Evolutionary conservation across 1,140 invertebrate species (phyloP).

Genomic region (Heliconius nattereri): DNA sequence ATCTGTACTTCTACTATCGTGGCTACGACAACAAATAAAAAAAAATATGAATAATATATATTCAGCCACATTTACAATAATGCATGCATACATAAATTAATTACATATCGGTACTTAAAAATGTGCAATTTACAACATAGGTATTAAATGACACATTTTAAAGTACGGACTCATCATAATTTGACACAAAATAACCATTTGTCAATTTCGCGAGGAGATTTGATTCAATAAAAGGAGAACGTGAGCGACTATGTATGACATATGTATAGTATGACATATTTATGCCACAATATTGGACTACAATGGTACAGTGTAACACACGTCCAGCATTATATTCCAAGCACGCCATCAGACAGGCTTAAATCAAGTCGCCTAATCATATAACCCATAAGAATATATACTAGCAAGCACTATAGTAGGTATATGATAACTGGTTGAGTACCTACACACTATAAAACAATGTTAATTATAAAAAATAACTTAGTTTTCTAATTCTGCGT

Average conservation of each 20-base stretch:
- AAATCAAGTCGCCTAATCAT: neutral
- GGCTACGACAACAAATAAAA: slow-evolving; percentile 38
- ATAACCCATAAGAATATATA: neutral
- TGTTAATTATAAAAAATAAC: neutral
- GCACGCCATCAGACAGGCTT: slow-evolving; percentile 39
- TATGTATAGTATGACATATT: neutral
- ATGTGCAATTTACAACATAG: no score
- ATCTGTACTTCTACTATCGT: slow-evolving; percentile 61
- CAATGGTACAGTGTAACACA: slow-evolving; percentile 47
- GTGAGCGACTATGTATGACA: neutral
- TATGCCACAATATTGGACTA: slow-evolving; percentile 30
- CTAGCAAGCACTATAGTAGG: neutral
- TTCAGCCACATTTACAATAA: no score
- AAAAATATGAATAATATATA: no score
- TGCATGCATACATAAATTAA: no score
- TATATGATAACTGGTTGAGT: neutral
- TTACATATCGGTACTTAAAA: no score
- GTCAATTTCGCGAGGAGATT: no score
- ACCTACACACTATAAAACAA: neutral
- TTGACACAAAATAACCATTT: no score
- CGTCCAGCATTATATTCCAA: slow-evolving; percentile 49
- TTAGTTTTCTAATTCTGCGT: neutral
- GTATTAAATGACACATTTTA: no score
- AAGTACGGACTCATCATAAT: no score
- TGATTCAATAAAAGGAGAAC: neutral